Evolutionary conservation across 2,113 vertebrate genomes (phyloP), one percentile per base, ranked within the genome.

Genomic region (Charina bottae): DNA sequence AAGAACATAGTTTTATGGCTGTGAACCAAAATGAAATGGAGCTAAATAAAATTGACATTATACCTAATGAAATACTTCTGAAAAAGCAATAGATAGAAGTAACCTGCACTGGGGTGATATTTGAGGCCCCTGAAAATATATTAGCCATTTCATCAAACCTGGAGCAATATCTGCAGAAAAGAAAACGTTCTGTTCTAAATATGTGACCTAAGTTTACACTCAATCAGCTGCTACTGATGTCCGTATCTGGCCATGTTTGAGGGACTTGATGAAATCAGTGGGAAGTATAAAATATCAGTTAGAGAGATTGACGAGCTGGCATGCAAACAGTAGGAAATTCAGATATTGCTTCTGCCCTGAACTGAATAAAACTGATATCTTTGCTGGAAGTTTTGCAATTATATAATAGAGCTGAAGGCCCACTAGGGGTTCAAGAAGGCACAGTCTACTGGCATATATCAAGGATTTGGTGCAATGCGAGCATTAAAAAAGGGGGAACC

Each of bases 1-100:
- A 93, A 95, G 91, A 95, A 96, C 55, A 2, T 4, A 4, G 7
- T 95, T 97, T 96, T 94, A 95, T 72, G 91, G 86, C 85, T 92
- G 53, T 88, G 88, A 95, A 42, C 96, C 93, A 95, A 95, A 96
- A 94, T 92, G 90, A 93, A 96, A 94, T 90, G 83, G 95, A 95
- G 93, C 93, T 97, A 96, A 97, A 96, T 97, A 96, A 96, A 96
- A 95, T 85, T 95, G 88, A 87, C 92, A 92, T 96, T 96, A 94
- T 84, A 83, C 90, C 60, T 92, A 95, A 94, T 83, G 94, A 91
- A 90, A 93, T 89, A n/a, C 89, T 92, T 95, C 96, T 93, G 94
- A 94, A 96, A 95, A 95, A 93, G 94, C 49, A 95, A 94, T 95
- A 93, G 91, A 56, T 87, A 93, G 68, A 92, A 94, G 42, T 94